These are phyloP conservation scores for Watsonalla binaria DNA, from an alignment of 2,888 invertebrate species.

Conservation along the genomic window DNA sequence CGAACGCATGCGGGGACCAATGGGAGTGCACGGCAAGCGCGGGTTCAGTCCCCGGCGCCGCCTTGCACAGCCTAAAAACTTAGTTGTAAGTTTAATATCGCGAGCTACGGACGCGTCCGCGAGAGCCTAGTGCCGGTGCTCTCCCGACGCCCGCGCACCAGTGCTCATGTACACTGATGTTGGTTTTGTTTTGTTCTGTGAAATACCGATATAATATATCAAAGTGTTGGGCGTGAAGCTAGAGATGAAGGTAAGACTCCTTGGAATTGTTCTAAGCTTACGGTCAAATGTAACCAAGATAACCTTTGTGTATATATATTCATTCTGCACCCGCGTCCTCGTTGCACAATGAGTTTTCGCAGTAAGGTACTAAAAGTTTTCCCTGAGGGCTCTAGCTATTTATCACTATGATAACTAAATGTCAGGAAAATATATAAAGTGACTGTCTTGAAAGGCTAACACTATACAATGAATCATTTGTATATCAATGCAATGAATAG, in stretches of 20 bases:
- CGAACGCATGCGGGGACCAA: conserved; percentile 31
- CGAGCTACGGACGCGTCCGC: conserved; percentile 39
- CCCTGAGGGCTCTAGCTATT: too few species aligned
- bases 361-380: too few species aligned
- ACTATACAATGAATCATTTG: too few species aligned
- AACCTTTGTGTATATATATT: too few species aligned
- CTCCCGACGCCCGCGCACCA: conserved; percentile 5
- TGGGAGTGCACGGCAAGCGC: conserved; percentile 15
- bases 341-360: too few species aligned
- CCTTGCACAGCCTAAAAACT: conserved; percentile 30
- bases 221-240: conserved; percentile 62
- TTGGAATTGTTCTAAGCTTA: not conserved
- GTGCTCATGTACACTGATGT: conserved; percentile 18
- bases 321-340: too few species aligned
- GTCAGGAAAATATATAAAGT: too few species aligned
- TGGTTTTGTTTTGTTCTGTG: conserved; percentile 47
- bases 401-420: too few species aligned
- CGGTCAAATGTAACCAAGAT: too few species aligned
- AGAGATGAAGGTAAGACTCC: conserved; percentile 63
- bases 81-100: conserved; percentile 45
- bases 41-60: conserved; percentile 28
- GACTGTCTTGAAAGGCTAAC: too few species aligned
- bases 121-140: conserved; percentile 5
- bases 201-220: conserved; percentile 29
- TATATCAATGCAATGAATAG: too few species aligned